Base-by-base conservation (phyloP, 2,888 invertebrate genomes). In the Chrysolina haemoptera region DNA sequence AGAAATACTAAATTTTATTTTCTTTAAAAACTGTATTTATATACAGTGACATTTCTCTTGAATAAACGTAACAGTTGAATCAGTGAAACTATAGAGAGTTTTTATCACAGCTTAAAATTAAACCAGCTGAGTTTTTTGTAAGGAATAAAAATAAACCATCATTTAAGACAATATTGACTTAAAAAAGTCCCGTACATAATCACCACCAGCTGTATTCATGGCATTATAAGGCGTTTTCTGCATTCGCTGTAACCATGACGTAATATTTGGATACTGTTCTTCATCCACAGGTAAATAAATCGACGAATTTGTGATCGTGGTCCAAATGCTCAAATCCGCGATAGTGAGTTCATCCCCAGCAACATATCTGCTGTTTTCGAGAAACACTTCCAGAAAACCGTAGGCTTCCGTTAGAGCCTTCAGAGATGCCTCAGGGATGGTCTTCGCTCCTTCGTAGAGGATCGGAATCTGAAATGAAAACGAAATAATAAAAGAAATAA, bases 401-500 rank as follows among this genome's bases (percentile, higher is more conserved):
- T 55, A 68, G 20, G 41, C 40, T 11, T 55, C 59, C 6, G 41
- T 16, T 27, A 69, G 18, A 11, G 46, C 59, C 14, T 62, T 14
- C n/a, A 62, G 6, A 11, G 8, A 20, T 12, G 18, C 46, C 43
- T 41, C 48, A 6, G 66, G 6, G 10, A 50, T 53, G n/a, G 16
- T 41, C 43, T 63, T 40, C 11, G 14, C 16, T 20, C 41, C 20
- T 63, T 43, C 22, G 41, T 41, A 63, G 5, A 41, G 12, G 11
- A 81, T 22, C 10, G 79, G 77, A 46, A 62, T 79, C 81, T 81
- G 59, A 68, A 80, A 65, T 16, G 43, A 65, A 43, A 14, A 66
- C 22, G 10, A 8, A 8, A 35, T 35, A 27, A 27, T 27, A 5
- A 27, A 27, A 27, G 27, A 3, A 27, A 27, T 3, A 27, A 5